These are phyloP conservation scores for Cantharis flavilabris DNA, from an alignment of 2,888 invertebrate genomes.

Conservation along the genomic window DNA sequence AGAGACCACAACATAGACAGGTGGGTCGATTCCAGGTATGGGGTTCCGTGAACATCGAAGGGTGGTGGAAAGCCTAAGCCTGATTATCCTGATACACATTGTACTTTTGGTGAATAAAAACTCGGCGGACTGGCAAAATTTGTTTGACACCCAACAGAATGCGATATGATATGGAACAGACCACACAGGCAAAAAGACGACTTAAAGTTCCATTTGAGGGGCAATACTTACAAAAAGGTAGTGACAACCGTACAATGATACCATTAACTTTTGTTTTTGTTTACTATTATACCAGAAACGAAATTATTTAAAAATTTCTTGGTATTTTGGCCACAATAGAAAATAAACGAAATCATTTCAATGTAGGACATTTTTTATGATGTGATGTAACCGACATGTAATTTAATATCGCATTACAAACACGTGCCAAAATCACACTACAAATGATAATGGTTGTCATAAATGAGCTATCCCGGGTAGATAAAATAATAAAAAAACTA, in stretches of 20 bases:
- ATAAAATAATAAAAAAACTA: conserved; percentile 27
- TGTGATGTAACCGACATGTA: conserved; percentile 1
- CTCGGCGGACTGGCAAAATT: conserved; percentile 43
- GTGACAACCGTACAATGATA: background rate
- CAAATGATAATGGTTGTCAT: conserved; percentile 32
- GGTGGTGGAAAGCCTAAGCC: conserved; percentile 9
- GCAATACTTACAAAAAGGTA: background rate
- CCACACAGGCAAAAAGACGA: conserved; percentile 32
- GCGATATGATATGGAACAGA: conserved; percentile 23
- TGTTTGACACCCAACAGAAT: conserved; percentile 47
- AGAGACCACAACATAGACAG: conserved; percentile 32
- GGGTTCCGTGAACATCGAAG: conserved; percentile 13
- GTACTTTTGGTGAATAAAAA: conserved; percentile 23
- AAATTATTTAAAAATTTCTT: background rate
- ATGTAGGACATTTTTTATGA: background rate
- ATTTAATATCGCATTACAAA: conserved; percentile 33
- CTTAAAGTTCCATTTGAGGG: conserved; percentile 9
- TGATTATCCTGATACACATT: conserved; percentile 18
- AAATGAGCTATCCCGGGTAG: conserved; percentile 22
- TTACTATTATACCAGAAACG: background rate
- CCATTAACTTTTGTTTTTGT: background rate
- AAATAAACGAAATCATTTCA: background rate
- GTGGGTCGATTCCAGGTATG: conserved; percentile 22
- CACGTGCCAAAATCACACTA: conserved; percentile 38
- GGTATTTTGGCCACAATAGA: background rate